Percentiles rank a stretch among this genome's conserved stretches.
phyloP scores from a whole-genome alignment of 2,797 vertebrate species.

The Gobionotothen gibberifrons region DNA sequence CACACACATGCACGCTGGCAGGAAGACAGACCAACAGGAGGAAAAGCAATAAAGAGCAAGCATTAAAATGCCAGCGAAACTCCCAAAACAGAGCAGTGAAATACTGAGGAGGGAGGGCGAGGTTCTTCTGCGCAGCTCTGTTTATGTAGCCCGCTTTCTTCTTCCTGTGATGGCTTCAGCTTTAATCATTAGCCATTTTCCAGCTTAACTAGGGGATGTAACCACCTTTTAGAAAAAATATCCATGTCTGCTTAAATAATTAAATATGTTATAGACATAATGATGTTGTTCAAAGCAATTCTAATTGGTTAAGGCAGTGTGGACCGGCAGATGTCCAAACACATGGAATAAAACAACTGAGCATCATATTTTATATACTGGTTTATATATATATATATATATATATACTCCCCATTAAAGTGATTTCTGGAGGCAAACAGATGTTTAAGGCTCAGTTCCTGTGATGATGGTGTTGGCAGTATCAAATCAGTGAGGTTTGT shows the following conservation, averaged over 20 bases:
- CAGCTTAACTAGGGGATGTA: slow-evolving; percentile 4
- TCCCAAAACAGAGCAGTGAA: slow-evolving; percentile 33
- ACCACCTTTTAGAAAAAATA: slow-evolving; percentile 6
- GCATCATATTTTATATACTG: neutral
- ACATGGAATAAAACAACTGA: slow-evolving; percentile 17
- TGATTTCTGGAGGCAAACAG: neutral
- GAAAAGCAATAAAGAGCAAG: slow-evolving; percentile 56
- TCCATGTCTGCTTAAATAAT: neutral
- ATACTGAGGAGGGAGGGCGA: slow-evolving; percentile 32
- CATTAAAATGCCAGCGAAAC: slow-evolving; percentile 48
- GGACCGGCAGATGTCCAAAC: slow-evolving; percentile 26
- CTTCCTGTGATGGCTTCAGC: slow-evolving; percentile 22
- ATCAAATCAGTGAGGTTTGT: slow-evolving; percentile 10
- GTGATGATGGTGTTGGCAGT: neutral
- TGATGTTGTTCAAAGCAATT: slow-evolving; percentile 17
- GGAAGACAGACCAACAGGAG: slow-evolving; percentile 36
- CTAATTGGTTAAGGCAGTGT: neutral
- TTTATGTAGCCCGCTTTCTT: slow-evolving; percentile 37
- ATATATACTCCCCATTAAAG: neutral
- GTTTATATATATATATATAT: too few relatives aligned
- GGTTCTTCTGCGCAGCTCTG: neutral
- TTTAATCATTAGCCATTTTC: slow-evolving; percentile 42
- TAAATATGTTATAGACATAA: slow-evolving; percentile 18
- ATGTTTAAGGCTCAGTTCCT: slow-evolving; percentile 24
- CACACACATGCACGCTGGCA: slow-evolving; percentile 32